These are phyloP conservation scores for Cheilosia impressa DNA, from an alignment of 2,888 invertebrate species.

Conservation along the genomic window DNA sequence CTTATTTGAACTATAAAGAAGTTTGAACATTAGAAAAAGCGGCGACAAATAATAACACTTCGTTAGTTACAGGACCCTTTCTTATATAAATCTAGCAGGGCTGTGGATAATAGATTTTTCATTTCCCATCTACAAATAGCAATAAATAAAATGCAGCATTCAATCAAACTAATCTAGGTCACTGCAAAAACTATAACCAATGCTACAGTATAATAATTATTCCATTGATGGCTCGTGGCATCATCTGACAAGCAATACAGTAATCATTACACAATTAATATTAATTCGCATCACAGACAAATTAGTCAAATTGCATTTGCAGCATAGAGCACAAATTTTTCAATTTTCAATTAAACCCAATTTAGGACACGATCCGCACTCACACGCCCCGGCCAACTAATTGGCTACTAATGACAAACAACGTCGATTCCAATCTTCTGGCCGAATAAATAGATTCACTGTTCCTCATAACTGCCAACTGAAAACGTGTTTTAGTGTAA, in stretches of 20 bases:
- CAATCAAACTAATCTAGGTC: too few species aligned
- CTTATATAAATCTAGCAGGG: too few species aligned
- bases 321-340: constrained; percentile 21
- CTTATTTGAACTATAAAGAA: too few species aligned
- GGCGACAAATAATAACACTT: too few species aligned
- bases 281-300: constrained; percentile 59
- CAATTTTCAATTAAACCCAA: constrained; percentile 55
- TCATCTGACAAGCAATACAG: constrained; percentile 1
- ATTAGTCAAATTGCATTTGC: constrained; percentile 58
- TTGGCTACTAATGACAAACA: constrained; percentile 69
- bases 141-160: too few species aligned
- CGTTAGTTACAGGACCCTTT: too few species aligned
- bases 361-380: constrained; percentile 17
- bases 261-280: constrained; percentile 56
- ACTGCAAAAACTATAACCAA: too few species aligned
- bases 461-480: constrained; percentile 4
- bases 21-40: too few species aligned
- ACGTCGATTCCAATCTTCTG: constrained; percentile 61
- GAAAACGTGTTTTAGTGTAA: constrained; percentile 45
- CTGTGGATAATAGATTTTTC: too few species aligned
- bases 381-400: constrained; percentile 40
- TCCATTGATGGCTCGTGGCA: not conserved
- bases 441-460: constrained; percentile 42
- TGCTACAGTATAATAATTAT: not conserved
- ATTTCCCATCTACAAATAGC: too few species aligned